A percentile compares a stretch with the other conserved stretches of the same genome.
These are phyloP conservation scores for Pissodes strobi DNA, from an alignment of 1,140 invertebrate species.

Conservation along the genomic window DNA sequence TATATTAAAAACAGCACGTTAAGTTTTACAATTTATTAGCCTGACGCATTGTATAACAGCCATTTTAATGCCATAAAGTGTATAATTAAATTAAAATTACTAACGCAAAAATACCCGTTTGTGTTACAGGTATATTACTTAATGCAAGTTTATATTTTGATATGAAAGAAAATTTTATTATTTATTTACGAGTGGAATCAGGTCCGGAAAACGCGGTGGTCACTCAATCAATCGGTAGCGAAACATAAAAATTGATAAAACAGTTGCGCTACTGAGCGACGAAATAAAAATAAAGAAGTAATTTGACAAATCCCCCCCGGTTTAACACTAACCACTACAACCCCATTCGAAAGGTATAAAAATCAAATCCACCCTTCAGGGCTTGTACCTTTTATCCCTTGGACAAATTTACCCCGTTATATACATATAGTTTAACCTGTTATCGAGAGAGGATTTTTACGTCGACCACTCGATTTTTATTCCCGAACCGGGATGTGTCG, in stretches of 20 bases:
- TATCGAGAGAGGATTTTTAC: slow-evolving; percentile 15
- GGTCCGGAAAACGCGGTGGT: too few species aligned
- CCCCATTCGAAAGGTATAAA: slow-evolving; percentile 16
- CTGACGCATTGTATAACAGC: neutral
- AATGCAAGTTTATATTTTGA: too few species aligned
- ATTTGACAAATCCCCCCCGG: slow-evolving; percentile 7
- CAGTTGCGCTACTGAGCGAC: neutral
- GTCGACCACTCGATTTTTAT: slow-evolving; percentile 22
- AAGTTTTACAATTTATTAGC: neutral
- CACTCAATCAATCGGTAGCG: too few species aligned
- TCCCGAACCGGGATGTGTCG: neutral
- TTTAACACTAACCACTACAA: slow-evolving; percentile 13
- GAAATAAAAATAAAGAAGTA: neutral
- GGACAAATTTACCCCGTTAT: slow-evolving; percentile 25
- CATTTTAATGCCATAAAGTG: neutral
- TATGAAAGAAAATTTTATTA: too few species aligned
- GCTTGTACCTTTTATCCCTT: slow-evolving; percentile 12
- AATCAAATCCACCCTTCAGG: slow-evolving; percentile 18
- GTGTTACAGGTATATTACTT: too few species aligned
- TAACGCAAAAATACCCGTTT: neutral
- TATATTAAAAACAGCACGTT: neutral
- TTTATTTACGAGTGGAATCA: too few species aligned
- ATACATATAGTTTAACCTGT: slow-evolving; percentile 12
- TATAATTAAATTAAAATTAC: neutral
- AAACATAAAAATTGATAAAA: neutral